phyloP scores from a whole-genome alignment of 2,888 invertebrate genomes.

The Sicus ferrugineus region DNA sequence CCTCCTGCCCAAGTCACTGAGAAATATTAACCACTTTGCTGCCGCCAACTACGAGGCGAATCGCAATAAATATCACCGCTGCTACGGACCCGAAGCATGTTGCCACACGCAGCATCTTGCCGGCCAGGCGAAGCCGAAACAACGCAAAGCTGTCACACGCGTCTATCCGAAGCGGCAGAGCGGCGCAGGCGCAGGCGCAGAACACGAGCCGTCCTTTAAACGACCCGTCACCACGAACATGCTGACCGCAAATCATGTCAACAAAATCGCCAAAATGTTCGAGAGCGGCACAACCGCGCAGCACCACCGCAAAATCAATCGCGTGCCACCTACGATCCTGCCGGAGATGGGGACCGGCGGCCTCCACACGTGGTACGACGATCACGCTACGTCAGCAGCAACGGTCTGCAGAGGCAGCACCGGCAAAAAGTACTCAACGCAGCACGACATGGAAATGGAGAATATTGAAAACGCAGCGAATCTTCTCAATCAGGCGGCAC shows the following conservation, averaged over 20 bases:
- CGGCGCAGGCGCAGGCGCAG: neutral
- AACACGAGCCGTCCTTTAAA: constrained; percentile 10
- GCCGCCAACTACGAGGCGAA: constrained; percentile 55
- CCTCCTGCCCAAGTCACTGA: constrained; percentile 56
- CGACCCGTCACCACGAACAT: neutral
- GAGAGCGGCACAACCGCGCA: constrained; percentile 50
- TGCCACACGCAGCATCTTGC: constrained; percentile 47
- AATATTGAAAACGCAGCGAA: constrained; percentile 57
- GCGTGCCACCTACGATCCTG: constrained; percentile 53
- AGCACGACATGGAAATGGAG: constrained; percentile 47
- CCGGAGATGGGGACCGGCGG: constrained; percentile 45
- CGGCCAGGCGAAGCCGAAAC: constrained; percentile 50
- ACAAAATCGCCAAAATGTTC: constrained; percentile 62
- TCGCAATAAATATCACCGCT: constrained; percentile 56
- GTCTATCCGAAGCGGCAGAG: constrained; percentile 53
- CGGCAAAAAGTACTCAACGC: constrained; percentile 41
- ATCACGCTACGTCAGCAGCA: constrained; percentile 39
- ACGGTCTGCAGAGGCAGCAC: neutral
- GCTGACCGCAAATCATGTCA: constrained; percentile 51
- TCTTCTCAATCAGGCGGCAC: constrained; percentile 48
- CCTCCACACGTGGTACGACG: constrained; percentile 18
- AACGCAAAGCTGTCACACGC: constrained; percentile 57
- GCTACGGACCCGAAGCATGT: constrained; percentile 60
- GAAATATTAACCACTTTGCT: constrained; percentile 53
- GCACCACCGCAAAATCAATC: constrained; percentile 50